Percentiles rank a stretch among this genome's conserved stretches.
Evolutionary conservation across 2,113 vertebrate species (phyloP).

Genomic region (Probosciger aterrimus): DNA sequence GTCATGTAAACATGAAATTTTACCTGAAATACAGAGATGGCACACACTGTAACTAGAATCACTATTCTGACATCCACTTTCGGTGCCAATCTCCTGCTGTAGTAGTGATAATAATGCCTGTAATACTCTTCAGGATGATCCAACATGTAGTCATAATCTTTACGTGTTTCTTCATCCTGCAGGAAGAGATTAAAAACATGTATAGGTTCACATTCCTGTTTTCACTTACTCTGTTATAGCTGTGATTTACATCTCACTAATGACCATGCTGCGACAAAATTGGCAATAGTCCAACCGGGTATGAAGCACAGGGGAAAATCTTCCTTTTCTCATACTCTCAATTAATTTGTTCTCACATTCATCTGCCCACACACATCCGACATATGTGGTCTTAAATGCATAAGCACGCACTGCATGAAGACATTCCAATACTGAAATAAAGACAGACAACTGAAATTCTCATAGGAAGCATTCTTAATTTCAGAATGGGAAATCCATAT

Average conservation of each 20-base stretch:
- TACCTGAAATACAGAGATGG: constrained; percentile 94
- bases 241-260: background rate
- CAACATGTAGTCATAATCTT: constrained; percentile 97
- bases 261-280: background rate
- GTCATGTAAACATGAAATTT: background rate
- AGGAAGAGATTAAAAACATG: background rate
- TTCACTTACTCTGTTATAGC: background rate
- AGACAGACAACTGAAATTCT: background rate
- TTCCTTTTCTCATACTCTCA: background rate
- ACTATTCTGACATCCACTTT: constrained; percentile 92
- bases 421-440: background rate
- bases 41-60: constrained; percentile 89
- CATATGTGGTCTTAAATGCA: background rate
- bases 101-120: constrained; percentile 95
- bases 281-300: accelerated
- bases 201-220: background rate
- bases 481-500: background rate
- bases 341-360: background rate
- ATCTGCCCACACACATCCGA: background rate
- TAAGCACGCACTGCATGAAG: background rate
- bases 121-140: constrained; percentile 97
- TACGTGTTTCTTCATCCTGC: constrained; percentile 93
- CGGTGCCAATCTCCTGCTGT: constrained; percentile 86
- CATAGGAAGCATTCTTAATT: background rate
- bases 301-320: background rate